These are phyloP conservation scores for Isurus oxyrinchus DNA, from an alignment of 2,113 vertebrate species.

Conservation along the genomic window DNA sequence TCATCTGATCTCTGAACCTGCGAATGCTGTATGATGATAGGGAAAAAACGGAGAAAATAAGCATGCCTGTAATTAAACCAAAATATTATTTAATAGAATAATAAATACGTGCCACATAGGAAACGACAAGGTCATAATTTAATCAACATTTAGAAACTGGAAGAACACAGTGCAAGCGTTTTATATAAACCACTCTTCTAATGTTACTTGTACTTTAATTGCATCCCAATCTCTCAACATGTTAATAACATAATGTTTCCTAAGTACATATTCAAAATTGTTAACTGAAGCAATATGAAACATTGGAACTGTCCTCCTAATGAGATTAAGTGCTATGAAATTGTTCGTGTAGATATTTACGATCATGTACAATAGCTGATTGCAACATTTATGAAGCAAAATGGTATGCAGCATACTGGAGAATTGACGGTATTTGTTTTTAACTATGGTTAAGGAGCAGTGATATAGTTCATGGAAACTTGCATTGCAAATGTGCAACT, in stretches of 20 bases:
- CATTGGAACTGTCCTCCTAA: background rate
- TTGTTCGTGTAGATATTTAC: background rate
- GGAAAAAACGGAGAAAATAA: background rate
- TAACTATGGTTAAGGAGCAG: background rate
- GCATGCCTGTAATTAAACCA: background rate
- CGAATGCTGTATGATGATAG: background rate
- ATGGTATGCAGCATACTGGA: background rate
- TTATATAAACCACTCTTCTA: background rate
- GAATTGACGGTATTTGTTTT: background rate
- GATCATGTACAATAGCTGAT: background rate
- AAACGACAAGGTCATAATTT: background rate
- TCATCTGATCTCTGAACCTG: background rate
- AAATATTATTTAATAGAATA: background rate
- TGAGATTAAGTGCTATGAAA: background rate
- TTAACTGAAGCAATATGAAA: background rate
- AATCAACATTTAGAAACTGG: background rate
- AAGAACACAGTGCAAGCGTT: background rate
- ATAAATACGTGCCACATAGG: background rate
- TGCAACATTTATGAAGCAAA: background rate
- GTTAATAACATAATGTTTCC: background rate
- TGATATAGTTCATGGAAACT: background rate
- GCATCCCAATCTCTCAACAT: background rate
- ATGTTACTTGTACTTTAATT: background rate
- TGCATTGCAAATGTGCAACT: background rate
- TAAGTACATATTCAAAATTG: background rate